Percentiles rank a stretch among this genome's conserved stretches.
Conservation (phyloP, 1,140 invertebrate genomes). For the Drosophila bocki region DNA sequence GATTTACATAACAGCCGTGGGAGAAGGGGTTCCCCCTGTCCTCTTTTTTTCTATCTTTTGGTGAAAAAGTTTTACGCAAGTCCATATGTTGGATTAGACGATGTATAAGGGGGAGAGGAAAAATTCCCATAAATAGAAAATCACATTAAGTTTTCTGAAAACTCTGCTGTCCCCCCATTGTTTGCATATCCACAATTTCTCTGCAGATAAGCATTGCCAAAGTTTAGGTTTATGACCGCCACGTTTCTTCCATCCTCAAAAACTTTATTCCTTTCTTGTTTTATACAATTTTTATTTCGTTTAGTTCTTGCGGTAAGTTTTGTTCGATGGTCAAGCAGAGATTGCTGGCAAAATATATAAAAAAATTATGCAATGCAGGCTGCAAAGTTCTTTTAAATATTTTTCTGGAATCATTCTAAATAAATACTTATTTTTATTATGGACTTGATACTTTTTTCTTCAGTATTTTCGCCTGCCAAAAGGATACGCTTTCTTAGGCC, state of each 20-base stretch:
- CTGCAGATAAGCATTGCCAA: constrained; percentile 71
- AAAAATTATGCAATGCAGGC: neutral
- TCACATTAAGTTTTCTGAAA: constrained; percentile 76
- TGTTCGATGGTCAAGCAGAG: constrained; percentile 16
- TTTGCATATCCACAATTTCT: constrained; percentile 71
- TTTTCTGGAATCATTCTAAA: neutral
- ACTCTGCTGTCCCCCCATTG: constrained; percentile 54
- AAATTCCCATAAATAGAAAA: constrained; percentile 81
- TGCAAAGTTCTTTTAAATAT: neutral
- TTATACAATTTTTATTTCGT: constrained; percentile 36
- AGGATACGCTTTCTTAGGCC: constrained; percentile 68
- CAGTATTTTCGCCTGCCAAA: constrained; percentile 35
- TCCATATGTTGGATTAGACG: constrained; percentile 76
- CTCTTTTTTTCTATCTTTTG: constrained; percentile 33
- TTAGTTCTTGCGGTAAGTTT: constrained; percentile 24
- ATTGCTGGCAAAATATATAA: constrained; percentile 8
- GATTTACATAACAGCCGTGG: constrained; percentile 72
- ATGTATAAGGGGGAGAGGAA: constrained; percentile 24
- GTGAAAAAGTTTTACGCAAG: constrained; percentile 77
- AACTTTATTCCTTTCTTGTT: constrained; percentile 46
- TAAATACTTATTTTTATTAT: neutral
- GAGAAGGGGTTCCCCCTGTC: constrained; percentile 4
- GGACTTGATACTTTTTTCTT: no score
- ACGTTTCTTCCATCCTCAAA: constrained; percentile 47
- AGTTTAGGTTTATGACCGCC: constrained; percentile 70